Conservation (phyloP, 2,113 vertebrate genomes). For the Amazona vittata region DNA sequence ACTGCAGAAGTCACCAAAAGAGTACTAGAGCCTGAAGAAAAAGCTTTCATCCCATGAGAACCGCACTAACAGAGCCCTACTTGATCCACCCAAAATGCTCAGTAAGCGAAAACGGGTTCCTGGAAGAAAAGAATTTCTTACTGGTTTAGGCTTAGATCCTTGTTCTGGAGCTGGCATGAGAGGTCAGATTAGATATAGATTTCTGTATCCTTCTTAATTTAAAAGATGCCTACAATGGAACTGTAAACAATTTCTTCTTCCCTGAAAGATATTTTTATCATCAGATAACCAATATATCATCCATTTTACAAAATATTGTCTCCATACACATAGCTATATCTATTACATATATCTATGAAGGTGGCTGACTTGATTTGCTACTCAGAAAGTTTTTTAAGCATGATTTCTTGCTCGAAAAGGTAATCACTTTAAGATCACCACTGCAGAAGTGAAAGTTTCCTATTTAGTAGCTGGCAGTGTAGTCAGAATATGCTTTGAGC, state of each 20-base stretch:
- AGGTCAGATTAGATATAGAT: not conserved
- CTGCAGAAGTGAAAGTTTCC: constrained; percentile 9
- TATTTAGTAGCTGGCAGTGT: not conserved
- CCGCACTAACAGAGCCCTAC: not conserved
- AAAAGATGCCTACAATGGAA: not conserved
- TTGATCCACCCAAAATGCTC: not conserved
- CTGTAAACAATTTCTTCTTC: not conserved
- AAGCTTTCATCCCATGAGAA: not conserved
- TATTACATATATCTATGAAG: accelerated
- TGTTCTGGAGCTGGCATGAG: not conserved
- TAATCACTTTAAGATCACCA: not conserved
- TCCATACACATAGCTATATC: not conserved
- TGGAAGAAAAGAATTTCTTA: not conserved
- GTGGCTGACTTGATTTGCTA: not conserved
- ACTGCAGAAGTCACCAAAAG: not conserved
- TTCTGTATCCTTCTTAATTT: not conserved
- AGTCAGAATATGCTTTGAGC: constrained; percentile 31
- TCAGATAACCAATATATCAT: not conserved
- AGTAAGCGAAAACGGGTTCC: not conserved
- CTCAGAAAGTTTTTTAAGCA: not conserved
- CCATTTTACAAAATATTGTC: not conserved
- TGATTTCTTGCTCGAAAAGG: not conserved
- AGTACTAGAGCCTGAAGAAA: not conserved
- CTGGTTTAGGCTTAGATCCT: not conserved
- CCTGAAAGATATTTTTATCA: not conserved